Base-by-base conservation (phyloP, 2,797 vertebrate genomes). In the Arrhamphus sclerolepis region DNA sequence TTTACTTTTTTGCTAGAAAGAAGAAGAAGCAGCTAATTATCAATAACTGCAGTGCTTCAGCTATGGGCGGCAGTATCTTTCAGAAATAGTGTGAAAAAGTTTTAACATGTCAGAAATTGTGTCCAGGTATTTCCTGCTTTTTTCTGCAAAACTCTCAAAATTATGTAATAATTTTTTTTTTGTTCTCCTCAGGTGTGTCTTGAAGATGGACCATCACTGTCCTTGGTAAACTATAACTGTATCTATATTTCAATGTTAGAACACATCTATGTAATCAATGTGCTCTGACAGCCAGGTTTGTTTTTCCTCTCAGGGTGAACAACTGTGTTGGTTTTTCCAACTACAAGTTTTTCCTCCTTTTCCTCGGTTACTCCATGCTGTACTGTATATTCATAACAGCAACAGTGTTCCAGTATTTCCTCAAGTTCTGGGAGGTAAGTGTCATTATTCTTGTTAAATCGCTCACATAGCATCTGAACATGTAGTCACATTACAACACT, bases 141-240 rank as follows among this genome's bases (percentile, higher is more conserved):
- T 24, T 8, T 7, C 11, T 62, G 20, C 2, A 1, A 17, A 34
- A 17, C 9, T 29, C 10, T 43, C 1, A 46, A 56, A 28, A 28
- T 54, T 0, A 62, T 61, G 2, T 29, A 31, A 13, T 11, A 31
- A 18, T 0, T 47, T 2, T 46, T 65, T 72, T 53, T 57, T 44
- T 70, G 66, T 60, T 57, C 6, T 73, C 62, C 80, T 19, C 79
- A 98, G 97, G 66, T 99, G 97, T 47, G 94, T 99, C 70, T 89
- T 99, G 80, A 99, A 99, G 91, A 99, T 99, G 98, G 98, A 99
- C 89, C 98, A 99, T 89, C 98, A 99, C 76, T 99, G 98, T 69
- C 97, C 98, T 0, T 99, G 98, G 98, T 98, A 92, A 75, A 93
- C 89, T 46, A 6, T 19, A 60, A 50, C 3, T 38, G 8, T 1